Percentiles rank a stretch among this genome's conserved stretches.
phyloP scores from a whole-genome alignment of 2,888 invertebrate genomes.

The Cerceris ruficornis region DNA sequence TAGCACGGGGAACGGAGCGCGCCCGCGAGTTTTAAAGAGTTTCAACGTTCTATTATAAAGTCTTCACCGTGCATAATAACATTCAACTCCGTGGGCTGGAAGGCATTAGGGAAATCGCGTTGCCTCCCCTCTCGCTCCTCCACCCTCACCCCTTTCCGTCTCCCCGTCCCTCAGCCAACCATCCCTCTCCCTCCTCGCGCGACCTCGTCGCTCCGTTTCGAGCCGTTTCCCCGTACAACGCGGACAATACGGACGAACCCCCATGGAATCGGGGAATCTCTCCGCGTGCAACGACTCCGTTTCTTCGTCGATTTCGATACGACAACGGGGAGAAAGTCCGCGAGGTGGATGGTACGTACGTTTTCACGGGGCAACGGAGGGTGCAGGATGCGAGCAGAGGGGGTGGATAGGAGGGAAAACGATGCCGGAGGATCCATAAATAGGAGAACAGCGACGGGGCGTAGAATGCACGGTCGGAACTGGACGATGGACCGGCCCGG shows the following conservation, averaged over 20 bases:
- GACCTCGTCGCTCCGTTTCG: constrained; percentile 11
- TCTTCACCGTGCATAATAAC: constrained; percentile 81
- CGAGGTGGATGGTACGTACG: constrained; percentile 18
- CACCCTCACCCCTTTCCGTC: constrained; percentile 42
- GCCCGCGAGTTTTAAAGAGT: constrained; percentile 79
- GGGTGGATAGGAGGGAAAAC: constrained; percentile 12
- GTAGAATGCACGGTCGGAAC: constrained; percentile 9
- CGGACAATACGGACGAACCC: constrained; percentile 48
- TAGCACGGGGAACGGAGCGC: constrained; percentile 38
- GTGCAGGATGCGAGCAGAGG: background rate
- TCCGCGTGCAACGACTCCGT: constrained; percentile 63
- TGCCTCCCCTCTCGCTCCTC: constrained; percentile 47
- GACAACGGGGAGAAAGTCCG: constrained; percentile 25
- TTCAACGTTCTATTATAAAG: constrained; percentile 80
- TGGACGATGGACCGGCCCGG: constrained; percentile 16
- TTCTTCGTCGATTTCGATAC: constrained; percentile 69
- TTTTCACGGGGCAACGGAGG: constrained; percentile 9
- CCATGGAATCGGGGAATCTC: constrained; percentile 51
- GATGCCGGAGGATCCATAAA: constrained; percentile 41
- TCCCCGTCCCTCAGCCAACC: background rate
- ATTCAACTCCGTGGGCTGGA: constrained; percentile 78
- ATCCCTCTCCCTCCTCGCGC: no score
- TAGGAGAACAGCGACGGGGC: constrained; percentile 30
- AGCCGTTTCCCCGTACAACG: constrained; percentile 19
- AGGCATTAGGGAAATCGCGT: constrained; percentile 80